phyloP scores from a whole-genome alignment of 1,140 invertebrate species.

The Aphaenogaster floridana region DNA sequence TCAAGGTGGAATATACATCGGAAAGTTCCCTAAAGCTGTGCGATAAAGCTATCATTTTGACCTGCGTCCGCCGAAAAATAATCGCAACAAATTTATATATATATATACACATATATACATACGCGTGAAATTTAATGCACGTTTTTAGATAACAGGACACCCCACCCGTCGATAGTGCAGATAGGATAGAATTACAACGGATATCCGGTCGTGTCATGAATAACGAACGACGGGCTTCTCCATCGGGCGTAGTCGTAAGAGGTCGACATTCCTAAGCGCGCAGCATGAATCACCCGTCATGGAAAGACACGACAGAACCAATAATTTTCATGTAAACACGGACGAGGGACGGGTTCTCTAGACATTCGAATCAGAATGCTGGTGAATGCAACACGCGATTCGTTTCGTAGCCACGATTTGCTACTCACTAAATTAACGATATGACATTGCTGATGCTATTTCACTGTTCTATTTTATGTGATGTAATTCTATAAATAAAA shows the following conservation, averaged over 20 bases:
- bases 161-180: not conserved
- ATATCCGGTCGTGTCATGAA: constrained; percentile 56
- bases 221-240: constrained; percentile 44
- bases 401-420: not conserved
- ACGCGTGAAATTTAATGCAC: not conserved
- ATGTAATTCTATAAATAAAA: constrained; percentile 1
- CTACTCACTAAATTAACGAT: not conserved
- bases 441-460: not conserved
- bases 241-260: constrained; percentile 27
- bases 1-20: constrained; percentile 16
- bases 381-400: not conserved
- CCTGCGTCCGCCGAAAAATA: not conserved
- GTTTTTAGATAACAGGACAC: constrained; percentile 37
- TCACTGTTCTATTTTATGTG: not conserved
- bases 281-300: constrained; percentile 43
- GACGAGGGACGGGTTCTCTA: not conserved
- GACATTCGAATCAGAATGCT: not conserved
- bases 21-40: not conserved
- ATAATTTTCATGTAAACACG: constrained; percentile 55
- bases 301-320: constrained; percentile 18
- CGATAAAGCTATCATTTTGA: not conserved
- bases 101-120: not conserved
- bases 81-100: not conserved
- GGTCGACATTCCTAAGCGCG: constrained; percentile 50
- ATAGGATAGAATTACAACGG: constrained; percentile 48